These are phyloP conservation scores for Macroramphosus scolopax DNA, from an alignment of 2,797 vertebrate species.

Conservation along the genomic window DNA sequence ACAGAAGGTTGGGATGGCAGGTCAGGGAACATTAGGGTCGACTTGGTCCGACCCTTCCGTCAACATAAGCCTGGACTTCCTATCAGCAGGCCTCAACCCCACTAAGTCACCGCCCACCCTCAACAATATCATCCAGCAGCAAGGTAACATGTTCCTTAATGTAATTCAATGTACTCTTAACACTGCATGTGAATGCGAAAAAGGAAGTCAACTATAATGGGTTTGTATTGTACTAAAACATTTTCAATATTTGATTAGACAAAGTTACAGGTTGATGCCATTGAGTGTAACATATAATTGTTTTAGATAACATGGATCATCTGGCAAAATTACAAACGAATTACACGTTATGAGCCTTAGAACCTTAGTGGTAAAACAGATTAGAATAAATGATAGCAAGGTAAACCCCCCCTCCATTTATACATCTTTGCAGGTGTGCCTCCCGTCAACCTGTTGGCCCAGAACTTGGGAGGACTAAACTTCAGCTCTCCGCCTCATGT, in stretches of 20 bases:
- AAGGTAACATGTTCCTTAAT: slow-evolving; percentile 78
- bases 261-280: too few species aligned
- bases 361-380: too few species aligned
- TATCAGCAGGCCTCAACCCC: slow-evolving; percentile 91
- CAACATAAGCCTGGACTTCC: slow-evolving; percentile 98
- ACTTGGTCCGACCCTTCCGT: slow-evolving; percentile 98
- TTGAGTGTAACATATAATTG: too few species aligned
- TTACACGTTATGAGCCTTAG: too few species aligned
- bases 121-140: slow-evolving; percentile 95
- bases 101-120: slow-evolving; percentile 93
- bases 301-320: too few species aligned
- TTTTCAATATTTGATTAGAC: too few species aligned
- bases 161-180: too few species aligned
- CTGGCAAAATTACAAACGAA: too few species aligned
- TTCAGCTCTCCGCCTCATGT: slow-evolving; percentile 82
- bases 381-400: neutral
- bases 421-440: slow-evolving; percentile 79
- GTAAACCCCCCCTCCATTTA: neutral
- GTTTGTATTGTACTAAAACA: too few species aligned
- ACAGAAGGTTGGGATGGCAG: slow-evolving; percentile 78
- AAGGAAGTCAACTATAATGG: too few species aligned
- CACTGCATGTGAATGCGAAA: too few species aligned
- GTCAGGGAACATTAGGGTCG: slow-evolving; percentile 85
- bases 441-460: slow-evolving; percentile 85
- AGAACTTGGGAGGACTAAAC: slow-evolving; percentile 89